Percentiles rank a stretch among this genome's conserved stretches.
phyloP scores from a whole-genome alignment of 35 echinoderm and acorn worm genomes.

The Lytechinus variegatus region DNA sequence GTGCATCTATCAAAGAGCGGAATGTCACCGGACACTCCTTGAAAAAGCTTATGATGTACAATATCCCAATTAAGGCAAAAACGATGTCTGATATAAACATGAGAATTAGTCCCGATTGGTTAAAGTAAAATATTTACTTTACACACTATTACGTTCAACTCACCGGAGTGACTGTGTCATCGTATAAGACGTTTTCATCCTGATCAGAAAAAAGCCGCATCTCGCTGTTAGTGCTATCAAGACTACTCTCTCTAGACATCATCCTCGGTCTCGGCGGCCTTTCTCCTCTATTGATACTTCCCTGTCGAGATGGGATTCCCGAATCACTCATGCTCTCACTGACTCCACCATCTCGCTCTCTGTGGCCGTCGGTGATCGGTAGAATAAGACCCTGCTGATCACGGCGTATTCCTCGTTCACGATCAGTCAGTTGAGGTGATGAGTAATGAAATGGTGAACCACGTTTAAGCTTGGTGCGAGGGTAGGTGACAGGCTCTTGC shows the following conservation, averaged over 20 bases:
- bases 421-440: slow-evolving; percentile 59
- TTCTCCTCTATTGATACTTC: slow-evolving; percentile 28
- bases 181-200: slow-evolving; percentile 47
- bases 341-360: neutral
- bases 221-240: slow-evolving; percentile 45
- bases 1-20: too few relatives aligned
- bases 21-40: too few relatives aligned
- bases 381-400: slow-evolving; percentile 75
- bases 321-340: slow-evolving; percentile 29
- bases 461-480: slow-evolving; percentile 16
- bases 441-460: slow-evolving; percentile 54
- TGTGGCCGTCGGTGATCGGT: slow-evolving; percentile 58
- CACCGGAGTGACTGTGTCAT: slow-evolving; percentile 36
- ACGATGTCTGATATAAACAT: too few relatives aligned
- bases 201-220: slow-evolving; percentile 40
- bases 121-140: too few relatives aligned
- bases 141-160: neutral
- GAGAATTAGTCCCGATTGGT: too few relatives aligned
- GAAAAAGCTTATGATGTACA: too few relatives aligned
- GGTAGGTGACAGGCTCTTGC: slow-evolving; percentile 34
- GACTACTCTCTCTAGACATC: slow-evolving; percentile 33
- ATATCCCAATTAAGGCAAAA: too few relatives aligned
- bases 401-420: slow-evolving; percentile 52
- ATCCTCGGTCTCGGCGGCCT: neutral
- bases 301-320: neutral